Evolutionary conservation across 1,140 invertebrate genomes (phyloP), one percentile per base, ranked within the genome.

Genomic region (Holcopasites calliopsidis): DNA sequence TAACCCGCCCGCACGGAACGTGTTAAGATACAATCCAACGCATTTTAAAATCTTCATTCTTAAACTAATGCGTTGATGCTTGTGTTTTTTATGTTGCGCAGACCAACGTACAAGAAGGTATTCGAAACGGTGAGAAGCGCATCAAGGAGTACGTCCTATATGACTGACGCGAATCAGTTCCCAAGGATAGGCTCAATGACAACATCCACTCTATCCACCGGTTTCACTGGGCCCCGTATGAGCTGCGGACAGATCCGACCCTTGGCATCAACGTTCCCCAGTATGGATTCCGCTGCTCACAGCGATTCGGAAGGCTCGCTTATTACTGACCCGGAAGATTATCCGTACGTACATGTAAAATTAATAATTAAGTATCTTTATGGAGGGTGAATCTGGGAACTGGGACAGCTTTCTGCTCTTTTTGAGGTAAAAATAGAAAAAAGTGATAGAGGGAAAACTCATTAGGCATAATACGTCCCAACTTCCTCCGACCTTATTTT

Each of bases 61-160:
- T 13, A 47, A 47, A 4, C n/a, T n/a, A 6, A 2, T n/a, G 44
- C 4, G 16, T 47, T n/a, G 16, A 47, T n/a, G 21, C 54, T 66
- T 70, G 3, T 42, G n/a, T 72, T 16, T 31, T 54, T 38, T 2
- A 50, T 55, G 16, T 79, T 55, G 11, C 35, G 0, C 89, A 95
- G 94, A 61, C 94, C 95, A 72, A 93, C 95, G 49, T 96, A 95
- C 90, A 95, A 95, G 79, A 95, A 95, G 88, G 96, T 94, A 55
- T 97, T 97, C 87, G 96, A 97, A 82, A 97, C 96, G 4, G 96
- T 97, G 38, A 93, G 95, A 60, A 96, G 94, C 86, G 96, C 95
- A 21, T 95, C 94, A 11, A 93, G 94, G 55, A 93, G 92, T 84
- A 31, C 26, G 21, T 94, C 95, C 18, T 92, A 93, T 47, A 85